Evolutionary conservation across 2,113 vertebrate species (phyloP), one percentile per base, ranked within the genome.

Genomic region (Oncorhynchus keta): DNA sequence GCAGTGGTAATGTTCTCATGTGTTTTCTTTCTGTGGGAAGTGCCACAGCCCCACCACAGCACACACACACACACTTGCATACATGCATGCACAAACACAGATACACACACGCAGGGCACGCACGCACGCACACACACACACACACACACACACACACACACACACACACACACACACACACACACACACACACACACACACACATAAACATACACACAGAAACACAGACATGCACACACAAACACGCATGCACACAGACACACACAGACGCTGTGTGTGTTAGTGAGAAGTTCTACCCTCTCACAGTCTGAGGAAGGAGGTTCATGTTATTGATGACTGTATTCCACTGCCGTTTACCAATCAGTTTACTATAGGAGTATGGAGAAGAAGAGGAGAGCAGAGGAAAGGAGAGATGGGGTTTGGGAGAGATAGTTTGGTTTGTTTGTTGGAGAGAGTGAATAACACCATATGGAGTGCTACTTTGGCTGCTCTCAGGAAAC

Each of bases 271-370:
- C 59, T 2, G 3, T 62, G 61, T 28, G 51, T 72, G 76, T 75
- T 73, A 49, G 70, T 72, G 70, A 82, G 73, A 77, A 77, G 81
- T 85, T 81, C 76, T 78, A 74, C 85, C 72, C 77, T 81, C 70
- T 73, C 68, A 62, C 72, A 81, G 79, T 67, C 65, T 65, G 68
- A 35, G 79, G 76, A 74, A 79, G 68, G 73, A 79, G 76, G 59
- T 73, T 64, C 76, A 73, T 24, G 59, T 62, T 70, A 71, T 70
- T 79, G 77, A 79, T 74, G 65, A 79, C 72, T 74, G 45, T 79
- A 70, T 74, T 79, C 66, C 59, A 62, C 59, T 62, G 59, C 18
- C 59, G 59, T 22, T n/a, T 62, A 11, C n/a, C 59, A 62, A 22
- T 22, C 59, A 24, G 59, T n/a, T 62, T 8, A 8, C 59, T 62